Evolutionary conservation across 64 coral and sea anemone genomes (phyloP).

Genomic region (Porites lutea): DNA sequence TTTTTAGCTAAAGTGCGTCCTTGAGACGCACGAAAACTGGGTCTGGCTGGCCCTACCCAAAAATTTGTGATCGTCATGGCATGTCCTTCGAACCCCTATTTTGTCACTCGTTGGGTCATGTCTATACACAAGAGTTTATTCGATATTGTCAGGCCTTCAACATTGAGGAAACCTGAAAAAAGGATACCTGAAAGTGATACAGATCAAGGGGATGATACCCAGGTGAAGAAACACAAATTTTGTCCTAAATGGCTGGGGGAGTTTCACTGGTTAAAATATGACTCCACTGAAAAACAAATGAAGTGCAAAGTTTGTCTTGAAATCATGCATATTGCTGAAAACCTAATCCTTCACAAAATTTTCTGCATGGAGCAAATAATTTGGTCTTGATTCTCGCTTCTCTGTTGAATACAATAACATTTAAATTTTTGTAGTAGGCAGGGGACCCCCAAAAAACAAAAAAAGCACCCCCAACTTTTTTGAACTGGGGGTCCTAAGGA

Average conservation of each 20-base stretch:
- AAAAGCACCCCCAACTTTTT: no score
- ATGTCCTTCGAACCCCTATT: not conserved
- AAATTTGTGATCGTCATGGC: not conserved
- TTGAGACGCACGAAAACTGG: no score
- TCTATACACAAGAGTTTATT: not conserved
- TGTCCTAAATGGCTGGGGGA: conserved; percentile 11
- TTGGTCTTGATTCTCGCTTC: not conserved
- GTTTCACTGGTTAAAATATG: not conserved
- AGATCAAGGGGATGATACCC: not conserved
- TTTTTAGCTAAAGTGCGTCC: not conserved
- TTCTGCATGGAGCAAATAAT: conserved; percentile 9
- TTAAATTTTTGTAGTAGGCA: no score
- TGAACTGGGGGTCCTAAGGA: no score
- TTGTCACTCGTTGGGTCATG: not conserved
- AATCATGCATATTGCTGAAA: not conserved
- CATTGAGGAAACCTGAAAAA: not conserved
- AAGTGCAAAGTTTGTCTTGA: conserved; percentile 17
- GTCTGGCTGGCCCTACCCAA: not conserved
- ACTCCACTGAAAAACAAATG: conserved; percentile 8
- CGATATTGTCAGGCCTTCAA: not conserved
- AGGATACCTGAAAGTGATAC: not conserved
- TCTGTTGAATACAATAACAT: no score
- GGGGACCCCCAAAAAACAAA: no score
- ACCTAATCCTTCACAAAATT: not conserved
- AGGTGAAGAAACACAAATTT: conserved; percentile 5